phyloP scores from a whole-genome alignment of 1,140 invertebrate species.

The Penaeus indicus region DNA sequence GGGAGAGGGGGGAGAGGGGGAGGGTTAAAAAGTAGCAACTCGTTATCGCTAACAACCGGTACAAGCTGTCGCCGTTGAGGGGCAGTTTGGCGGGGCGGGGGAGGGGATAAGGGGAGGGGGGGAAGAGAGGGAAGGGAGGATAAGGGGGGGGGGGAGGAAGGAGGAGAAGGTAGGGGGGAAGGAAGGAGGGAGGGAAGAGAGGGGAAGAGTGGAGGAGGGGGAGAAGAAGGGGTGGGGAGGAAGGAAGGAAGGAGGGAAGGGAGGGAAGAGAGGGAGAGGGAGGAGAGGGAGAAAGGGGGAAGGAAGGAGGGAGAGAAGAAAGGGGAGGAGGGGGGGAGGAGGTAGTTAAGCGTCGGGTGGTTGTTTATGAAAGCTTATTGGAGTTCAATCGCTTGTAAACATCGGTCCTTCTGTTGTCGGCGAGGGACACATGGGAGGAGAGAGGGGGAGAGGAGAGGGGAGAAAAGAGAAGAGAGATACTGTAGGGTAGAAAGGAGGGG shows the following conservation, averaged over 20 bases:
- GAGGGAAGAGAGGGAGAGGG: not conserved
- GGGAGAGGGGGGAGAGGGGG: too few species aligned
- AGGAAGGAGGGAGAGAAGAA: not conserved
- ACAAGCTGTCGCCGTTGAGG: too few species aligned
- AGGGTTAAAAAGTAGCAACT: too few species aligned
- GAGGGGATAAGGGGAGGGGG: too few species aligned
- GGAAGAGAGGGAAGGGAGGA: too few species aligned
- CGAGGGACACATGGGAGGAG: not conserved
- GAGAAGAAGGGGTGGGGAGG: not conserved
- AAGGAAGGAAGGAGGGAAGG: not conserved
- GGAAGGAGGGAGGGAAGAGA: not conserved
- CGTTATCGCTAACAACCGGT: too few species aligned
- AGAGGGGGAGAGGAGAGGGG: not conserved
- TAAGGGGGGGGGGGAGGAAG: too few species aligned
- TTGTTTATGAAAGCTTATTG: conserved; percentile 53
- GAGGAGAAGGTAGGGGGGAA: not conserved
- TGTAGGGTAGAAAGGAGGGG: not conserved
- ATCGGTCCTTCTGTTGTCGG: conserved; percentile 52
- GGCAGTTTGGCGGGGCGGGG: too few species aligned
- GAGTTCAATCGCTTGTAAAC: conserved; percentile 63
- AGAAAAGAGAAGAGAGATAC: not conserved
- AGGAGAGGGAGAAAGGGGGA: not conserved
- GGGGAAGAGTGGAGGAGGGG: not conserved
- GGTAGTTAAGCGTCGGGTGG: conserved; percentile 12
- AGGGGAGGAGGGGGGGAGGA: not conserved